phyloP scores from a whole-genome alignment of 2,113 vertebrate genomes.

The Hucho hucho region DNA sequence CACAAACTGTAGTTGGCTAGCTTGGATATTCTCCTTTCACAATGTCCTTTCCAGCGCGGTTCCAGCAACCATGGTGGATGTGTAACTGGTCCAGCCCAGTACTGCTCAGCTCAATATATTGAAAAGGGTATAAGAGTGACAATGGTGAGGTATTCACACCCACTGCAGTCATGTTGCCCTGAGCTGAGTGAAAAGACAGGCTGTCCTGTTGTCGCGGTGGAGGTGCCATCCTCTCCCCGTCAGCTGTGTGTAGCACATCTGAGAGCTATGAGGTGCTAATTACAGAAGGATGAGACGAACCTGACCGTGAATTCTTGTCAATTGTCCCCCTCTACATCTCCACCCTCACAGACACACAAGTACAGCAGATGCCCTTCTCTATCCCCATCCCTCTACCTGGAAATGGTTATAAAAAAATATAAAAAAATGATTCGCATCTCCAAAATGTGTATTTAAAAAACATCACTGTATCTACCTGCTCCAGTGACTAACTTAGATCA shows the following conservation, averaged over 20 bases:
- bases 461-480: not conserved
- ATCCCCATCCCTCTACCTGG: not conserved
- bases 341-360: conserved; percentile 43
- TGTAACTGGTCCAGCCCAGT: too few relatives aligned
- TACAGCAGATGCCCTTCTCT: not conserved
- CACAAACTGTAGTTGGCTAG: too few relatives aligned
- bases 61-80: too few relatives aligned
- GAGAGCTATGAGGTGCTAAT: conserved; percentile 82
- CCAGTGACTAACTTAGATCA: not conserved
- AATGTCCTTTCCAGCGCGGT: too few relatives aligned
- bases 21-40: too few relatives aligned
- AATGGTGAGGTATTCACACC: not conserved
- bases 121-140: not conserved
- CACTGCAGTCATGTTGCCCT: not conserved
- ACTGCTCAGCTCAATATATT: too few relatives aligned
- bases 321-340: conserved; percentile 59
- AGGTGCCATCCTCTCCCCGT: conserved; percentile 74
- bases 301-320: conserved; percentile 63
- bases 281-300: conserved; percentile 74
- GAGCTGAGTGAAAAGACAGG: not conserved
- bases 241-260: conserved; percentile 75
- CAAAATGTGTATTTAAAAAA: not conserved
- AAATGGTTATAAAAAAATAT: not conserved
- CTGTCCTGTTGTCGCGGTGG: conserved; percentile 60
- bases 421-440: too few relatives aligned